Evolutionary conservation across 2,113 vertebrate species (phyloP).

Genomic region (Hippocampus mohnikei): DNA sequence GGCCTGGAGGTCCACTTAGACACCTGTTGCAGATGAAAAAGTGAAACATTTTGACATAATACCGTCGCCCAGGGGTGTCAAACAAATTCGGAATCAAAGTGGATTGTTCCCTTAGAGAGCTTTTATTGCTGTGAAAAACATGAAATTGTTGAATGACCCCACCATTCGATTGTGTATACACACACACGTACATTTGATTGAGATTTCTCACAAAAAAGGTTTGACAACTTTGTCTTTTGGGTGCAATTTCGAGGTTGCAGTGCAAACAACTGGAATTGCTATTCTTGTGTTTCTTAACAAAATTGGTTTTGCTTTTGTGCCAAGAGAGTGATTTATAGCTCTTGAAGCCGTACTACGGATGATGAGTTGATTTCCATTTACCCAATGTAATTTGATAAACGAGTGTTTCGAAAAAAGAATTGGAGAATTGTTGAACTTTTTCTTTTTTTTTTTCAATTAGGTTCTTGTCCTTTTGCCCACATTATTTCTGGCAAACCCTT

Average conservation of each 20-base stretch:
- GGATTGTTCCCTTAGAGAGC: no score
- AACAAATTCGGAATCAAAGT: no score
- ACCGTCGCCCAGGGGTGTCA: no score
- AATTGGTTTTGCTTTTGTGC: not conserved
- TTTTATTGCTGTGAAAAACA: no score
- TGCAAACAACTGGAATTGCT: not conserved
- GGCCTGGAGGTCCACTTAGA: not conserved
- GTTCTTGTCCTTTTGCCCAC: slow-evolving; percentile 40
- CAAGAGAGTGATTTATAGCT: not conserved
- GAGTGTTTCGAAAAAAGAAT: slow-evolving; percentile 31
- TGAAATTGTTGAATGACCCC: no score
- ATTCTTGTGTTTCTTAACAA: not conserved
- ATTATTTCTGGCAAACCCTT: slow-evolving; percentile 39
- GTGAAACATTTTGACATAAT: no score
- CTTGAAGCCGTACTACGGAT: not conserved
- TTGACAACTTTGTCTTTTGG: no score
- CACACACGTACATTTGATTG: no score
- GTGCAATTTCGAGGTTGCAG: no score
- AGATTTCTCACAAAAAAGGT: no score
- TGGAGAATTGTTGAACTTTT: slow-evolving; percentile 8
- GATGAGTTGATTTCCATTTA: slow-evolving; percentile 25
- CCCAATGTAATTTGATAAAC: slow-evolving; percentile 38
- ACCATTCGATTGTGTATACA: no score
- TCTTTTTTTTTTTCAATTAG: slow-evolving; percentile 33
- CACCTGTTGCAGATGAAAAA: no score